phyloP scores from a whole-genome alignment of 1,140 invertebrate genomes.

The Sarcophaga bullata region DNA sequence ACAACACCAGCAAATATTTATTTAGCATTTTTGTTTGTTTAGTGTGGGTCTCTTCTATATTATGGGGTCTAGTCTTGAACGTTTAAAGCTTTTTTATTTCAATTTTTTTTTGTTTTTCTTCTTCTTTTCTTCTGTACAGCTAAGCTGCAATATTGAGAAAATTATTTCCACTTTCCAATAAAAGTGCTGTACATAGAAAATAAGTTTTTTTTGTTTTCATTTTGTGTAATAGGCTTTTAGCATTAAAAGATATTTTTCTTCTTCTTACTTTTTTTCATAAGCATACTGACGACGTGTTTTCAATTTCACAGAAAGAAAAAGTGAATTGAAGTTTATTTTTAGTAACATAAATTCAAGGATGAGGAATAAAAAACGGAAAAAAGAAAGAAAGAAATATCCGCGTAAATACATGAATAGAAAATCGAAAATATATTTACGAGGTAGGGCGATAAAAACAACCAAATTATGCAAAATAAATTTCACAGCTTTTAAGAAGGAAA shows the following conservation, averaged over 20 bases:
- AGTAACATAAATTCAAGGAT: conserved; percentile 26
- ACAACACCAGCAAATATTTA: no score
- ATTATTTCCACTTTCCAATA: conserved; percentile 37
- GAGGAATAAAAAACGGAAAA: no score
- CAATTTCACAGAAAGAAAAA: conserved; percentile 37
- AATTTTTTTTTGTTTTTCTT: no score
- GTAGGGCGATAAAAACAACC: no score
- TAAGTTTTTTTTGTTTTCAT: not conserved
- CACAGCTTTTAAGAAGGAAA: no score
- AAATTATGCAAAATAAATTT: no score
- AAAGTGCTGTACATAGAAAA: conserved; percentile 20
- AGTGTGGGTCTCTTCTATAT: not conserved
- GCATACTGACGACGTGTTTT: conserved; percentile 21
- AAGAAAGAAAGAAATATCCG: no score
- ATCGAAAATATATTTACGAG: no score
- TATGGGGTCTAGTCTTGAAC: not conserved
- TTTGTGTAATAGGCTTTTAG: conserved; percentile 9
- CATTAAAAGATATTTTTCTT: conserved; percentile 9
- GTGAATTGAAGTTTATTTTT: conserved; percentile 38
- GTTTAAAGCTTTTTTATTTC: not conserved
- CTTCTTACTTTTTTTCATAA: no score
- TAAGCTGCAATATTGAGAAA: not conserved
- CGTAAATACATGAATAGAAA: no score
- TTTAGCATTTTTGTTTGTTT: not conserved
- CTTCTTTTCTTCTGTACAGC: no score